These are phyloP conservation scores for Eriosoma lanigerum DNA, from an alignment of 1,140 invertebrate genomes.

Conservation along the genomic window DNA sequence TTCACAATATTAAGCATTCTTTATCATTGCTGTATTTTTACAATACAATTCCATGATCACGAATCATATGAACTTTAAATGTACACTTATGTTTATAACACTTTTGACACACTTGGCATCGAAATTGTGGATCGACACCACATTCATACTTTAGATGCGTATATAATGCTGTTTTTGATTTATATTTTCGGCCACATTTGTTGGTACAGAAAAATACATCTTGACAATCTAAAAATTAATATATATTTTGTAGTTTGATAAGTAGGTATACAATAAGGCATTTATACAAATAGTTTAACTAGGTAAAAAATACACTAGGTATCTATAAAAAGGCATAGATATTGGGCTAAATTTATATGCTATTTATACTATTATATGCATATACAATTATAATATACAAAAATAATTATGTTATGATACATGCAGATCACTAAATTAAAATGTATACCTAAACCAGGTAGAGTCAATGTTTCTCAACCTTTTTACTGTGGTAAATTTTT, in stretches of 20 bases:
- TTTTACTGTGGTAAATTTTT: too few species aligned
- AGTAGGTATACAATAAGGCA: background rate
- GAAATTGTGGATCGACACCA: constrained; percentile 51
- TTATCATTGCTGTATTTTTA: too few species aligned
- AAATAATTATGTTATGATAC: background rate
- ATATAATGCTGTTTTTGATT: constrained; percentile 50
- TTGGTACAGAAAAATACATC: constrained; percentile 58
- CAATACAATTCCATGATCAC: constrained; percentile 17
- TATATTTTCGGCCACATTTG: constrained; percentile 57
- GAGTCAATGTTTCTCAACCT: too few species aligned
- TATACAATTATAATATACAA: background rate
- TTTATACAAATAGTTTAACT: background rate
- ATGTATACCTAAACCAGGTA: too few species aligned
- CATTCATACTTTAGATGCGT: constrained; percentile 52
- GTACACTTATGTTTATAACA: constrained; percentile 44
- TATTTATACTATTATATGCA: background rate
- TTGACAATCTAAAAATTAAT: constrained; percentile 25
- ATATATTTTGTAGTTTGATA: constrained; percentile 5
- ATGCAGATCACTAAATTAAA: constrained; percentile 23
- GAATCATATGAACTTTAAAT: constrained; percentile 56
- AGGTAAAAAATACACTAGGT: background rate
- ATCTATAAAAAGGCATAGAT: background rate
- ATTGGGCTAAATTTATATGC: background rate
- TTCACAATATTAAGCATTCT: too few species aligned
- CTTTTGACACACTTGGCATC: constrained; percentile 46